These are phyloP conservation scores for Myotis yumanensis DNA, from an alignment of 2,113 vertebrate species.

Conservation along the genomic window DNA sequence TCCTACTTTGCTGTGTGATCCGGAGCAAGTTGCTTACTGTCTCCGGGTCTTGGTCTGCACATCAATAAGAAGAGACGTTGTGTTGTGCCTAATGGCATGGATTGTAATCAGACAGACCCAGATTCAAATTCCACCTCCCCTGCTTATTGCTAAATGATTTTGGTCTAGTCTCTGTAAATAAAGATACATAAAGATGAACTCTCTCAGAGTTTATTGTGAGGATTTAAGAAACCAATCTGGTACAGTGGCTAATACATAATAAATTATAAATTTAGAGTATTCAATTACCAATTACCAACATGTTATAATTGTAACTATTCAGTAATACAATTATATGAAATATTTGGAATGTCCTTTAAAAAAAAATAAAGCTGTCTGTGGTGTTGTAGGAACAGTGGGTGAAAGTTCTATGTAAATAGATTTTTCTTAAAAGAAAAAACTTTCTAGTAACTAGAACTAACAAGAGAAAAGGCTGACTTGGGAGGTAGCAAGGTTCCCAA, in stretches of 20 bases:
- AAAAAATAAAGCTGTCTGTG: background rate
- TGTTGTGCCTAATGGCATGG: background rate
- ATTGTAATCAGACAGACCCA: background rate
- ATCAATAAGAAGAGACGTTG: background rate
- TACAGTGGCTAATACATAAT: background rate
- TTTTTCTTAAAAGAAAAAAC: conserved; percentile 39
- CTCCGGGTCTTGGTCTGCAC: background rate
- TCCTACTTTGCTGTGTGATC: background rate
- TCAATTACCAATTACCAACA: background rate
- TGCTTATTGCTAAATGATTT: background rate
- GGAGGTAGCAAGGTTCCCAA: background rate
- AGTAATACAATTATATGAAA: background rate
- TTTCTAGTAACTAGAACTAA: background rate
- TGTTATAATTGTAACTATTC: background rate
- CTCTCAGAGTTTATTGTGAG: background rate
- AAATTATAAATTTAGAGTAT: background rate
- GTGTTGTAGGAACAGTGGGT: background rate
- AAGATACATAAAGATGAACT: background rate
- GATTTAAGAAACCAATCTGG: background rate
- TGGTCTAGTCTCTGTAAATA: background rate
- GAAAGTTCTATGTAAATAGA: background rate
- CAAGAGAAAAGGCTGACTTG: background rate
- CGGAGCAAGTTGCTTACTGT: background rate
- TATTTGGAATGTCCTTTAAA: background rate
- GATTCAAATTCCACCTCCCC: background rate